Conservation (phyloP, 2,113 vertebrate species). For the Gallinago media region DNA sequence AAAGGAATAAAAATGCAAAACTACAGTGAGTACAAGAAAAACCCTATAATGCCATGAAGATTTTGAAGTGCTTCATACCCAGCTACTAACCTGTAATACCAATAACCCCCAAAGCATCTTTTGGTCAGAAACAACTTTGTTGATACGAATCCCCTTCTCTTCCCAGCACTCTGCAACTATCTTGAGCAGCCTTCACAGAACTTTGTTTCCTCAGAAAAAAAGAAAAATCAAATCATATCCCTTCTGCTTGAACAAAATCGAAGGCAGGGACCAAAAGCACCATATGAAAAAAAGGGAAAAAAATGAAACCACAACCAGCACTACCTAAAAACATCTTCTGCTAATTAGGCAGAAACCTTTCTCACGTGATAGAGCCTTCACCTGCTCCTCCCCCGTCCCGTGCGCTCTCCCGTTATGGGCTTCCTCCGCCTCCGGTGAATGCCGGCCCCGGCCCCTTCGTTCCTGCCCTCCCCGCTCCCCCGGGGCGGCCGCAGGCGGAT, state of each 20-base stretch:
- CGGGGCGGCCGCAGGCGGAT: rapidly evolving
- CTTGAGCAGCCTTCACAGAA: background rate
- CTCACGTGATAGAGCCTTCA: background rate
- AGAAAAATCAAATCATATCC: background rate
- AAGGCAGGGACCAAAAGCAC: background rate
- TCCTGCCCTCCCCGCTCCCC: no score
- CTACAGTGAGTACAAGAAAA: background rate
- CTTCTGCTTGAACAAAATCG: background rate
- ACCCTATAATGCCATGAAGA: background rate
- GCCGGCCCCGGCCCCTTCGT: no score
- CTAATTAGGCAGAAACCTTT: background rate
- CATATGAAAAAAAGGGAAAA: rapidly evolving
- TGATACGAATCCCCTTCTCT: background rate
- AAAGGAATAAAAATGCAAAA: background rate
- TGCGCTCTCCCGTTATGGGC: rapidly evolving
- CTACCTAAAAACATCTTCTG: rapidly evolving
- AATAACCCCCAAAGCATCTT: background rate
- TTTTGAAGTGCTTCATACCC: background rate
- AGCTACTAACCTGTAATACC: background rate
- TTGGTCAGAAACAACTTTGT: background rate
- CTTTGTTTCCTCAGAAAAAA: background rate
- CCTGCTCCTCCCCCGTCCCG: rapidly evolving
- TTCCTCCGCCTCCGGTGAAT: background rate
- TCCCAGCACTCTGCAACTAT: background rate
- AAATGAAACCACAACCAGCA: background rate